Conservation (phyloP, 2,113 vertebrate species). For the Mesembrinibis cayennensis region DNA sequence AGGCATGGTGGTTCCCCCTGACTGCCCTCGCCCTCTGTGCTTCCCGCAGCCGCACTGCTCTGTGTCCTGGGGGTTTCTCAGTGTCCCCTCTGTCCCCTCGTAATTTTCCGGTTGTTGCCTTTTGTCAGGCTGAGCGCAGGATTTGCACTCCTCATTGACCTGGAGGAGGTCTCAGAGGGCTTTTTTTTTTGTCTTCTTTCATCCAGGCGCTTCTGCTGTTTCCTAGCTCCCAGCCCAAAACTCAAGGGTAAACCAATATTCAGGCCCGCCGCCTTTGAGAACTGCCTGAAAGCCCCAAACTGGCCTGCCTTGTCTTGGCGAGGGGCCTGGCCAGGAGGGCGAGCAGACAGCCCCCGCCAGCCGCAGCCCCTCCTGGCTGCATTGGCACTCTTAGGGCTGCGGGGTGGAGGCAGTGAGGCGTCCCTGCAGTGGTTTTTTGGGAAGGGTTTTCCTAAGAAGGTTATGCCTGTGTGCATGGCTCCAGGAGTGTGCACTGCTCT, state of each 20-base stretch:
- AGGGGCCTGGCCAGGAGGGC: neutral
- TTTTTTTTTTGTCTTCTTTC: neutral
- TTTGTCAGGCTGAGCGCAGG: neutral
- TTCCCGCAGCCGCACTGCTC: neutral
- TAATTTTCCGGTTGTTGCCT: neutral
- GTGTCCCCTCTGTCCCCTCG: neutral
- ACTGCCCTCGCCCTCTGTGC: rapidly evolving
- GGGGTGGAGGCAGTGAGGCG: neutral
- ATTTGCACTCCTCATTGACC: neutral
- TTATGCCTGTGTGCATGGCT: rapidly evolving
- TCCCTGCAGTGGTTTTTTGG: too few species aligned
- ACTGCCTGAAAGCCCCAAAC: neutral
- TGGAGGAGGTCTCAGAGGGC: neutral
- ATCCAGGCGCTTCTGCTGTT: neutral
- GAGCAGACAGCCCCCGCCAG: neutral
- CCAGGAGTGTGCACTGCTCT: neutral
- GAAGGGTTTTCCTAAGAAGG: neutral
- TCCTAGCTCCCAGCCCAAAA: neutral
- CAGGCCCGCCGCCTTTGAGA: rapidly evolving
- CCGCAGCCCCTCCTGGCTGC: neutral
- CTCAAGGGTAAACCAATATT: neutral
- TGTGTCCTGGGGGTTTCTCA: neutral
- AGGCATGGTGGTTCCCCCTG: rapidly evolving
- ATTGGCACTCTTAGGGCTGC: neutral
- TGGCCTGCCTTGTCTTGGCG: neutral